Conservation (phyloP, 23 tunicate genomes). For the Aplidium turbinatum region DNA sequence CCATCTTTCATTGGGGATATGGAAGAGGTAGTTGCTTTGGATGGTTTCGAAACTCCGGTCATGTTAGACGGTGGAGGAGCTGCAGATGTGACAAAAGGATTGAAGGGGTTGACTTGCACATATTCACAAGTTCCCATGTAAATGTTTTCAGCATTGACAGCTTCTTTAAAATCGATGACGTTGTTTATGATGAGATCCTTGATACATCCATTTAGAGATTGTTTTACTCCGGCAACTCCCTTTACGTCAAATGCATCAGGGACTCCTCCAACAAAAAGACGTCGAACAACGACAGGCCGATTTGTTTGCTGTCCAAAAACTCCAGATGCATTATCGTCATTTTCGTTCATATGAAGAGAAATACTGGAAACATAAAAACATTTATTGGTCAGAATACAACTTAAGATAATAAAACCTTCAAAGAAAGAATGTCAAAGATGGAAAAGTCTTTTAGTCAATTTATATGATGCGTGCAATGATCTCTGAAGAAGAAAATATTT, state of each 20-base stretch:
- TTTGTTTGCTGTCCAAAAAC: conserved; percentile 13
- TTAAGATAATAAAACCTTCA: too few species aligned
- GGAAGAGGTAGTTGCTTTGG: conserved; percentile 9
- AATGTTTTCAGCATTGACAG: conserved; percentile 42
- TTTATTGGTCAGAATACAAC: too few species aligned
- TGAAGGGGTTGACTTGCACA: conserved; percentile 24
- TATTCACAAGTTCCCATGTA: conserved; percentile 75
- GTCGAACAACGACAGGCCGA: conserved; percentile 19
- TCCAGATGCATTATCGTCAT: conserved; percentile 22
- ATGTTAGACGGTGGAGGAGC: conserved; percentile 15
- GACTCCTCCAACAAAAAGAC: conserved; percentile 75
- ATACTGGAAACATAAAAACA: conserved; percentile 41
- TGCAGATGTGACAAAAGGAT: conserved; percentile 3
- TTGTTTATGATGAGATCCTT: conserved; percentile 40
- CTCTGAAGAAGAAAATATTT: too few species aligned
- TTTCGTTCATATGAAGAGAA: conserved; percentile 52
- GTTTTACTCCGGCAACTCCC: conserved; percentile 7
- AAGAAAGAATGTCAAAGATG: too few species aligned
- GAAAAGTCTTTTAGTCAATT: too few species aligned
- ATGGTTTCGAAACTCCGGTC: background rate
- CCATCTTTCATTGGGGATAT: background rate
- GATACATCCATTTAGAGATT: conserved; percentile 79
- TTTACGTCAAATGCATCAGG: conserved; percentile 40
- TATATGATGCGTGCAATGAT: too few species aligned
- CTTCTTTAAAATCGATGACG: conserved; percentile 52